A percentile compares a stretch with the other conserved stretches of the same genome.
These are phyloP conservation scores for Corapipo altera DNA, from an alignment of 2,113 vertebrate species.

Conservation along the genomic window DNA sequence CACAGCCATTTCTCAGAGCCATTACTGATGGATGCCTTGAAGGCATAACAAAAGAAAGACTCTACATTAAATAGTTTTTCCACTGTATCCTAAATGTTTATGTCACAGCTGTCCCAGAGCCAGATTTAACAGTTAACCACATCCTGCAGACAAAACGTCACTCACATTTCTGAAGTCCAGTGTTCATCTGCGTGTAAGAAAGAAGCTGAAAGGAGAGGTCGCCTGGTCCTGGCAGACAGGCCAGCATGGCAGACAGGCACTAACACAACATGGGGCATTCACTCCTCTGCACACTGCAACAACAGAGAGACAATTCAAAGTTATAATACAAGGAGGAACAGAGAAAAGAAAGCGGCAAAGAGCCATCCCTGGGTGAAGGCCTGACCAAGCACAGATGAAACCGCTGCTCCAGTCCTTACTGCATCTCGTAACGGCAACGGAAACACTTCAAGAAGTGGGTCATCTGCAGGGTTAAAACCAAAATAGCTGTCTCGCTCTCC, in stretches of 20 bases:
- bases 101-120: conserved; percentile 27
- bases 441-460: conserved; percentile 26
- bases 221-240: conserved; percentile 98
- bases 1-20: conserved; percentile 17
- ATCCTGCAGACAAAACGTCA: conserved; percentile 68
- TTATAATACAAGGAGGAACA: conserved; percentile 55
- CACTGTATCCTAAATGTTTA: conserved; percentile 16
- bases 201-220: conserved; percentile 98
- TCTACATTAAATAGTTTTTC: conserved; percentile 34
- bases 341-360: conserved; percentile 48
- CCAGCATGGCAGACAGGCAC: conserved; percentile 97
- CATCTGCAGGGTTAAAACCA: conserved; percentile 2
- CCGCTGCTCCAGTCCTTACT: background rate
- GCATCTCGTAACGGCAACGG: background rate
- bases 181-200: conserved; percentile 99
- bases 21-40: conserved; percentile 15
- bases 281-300: conserved; percentile 88
- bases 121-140: conserved; percentile 57
- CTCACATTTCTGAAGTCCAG: conserved; percentile 99
- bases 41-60: conserved; percentile 26
- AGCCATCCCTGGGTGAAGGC: conserved; percentile 25
- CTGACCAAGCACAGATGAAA: conserved; percentile 38
- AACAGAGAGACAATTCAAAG: conserved; percentile 68
- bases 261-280: conserved; percentile 91
- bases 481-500: background rate